These are phyloP conservation scores for Plutomurus gul DNA, from an alignment of 1,140 invertebrate species.

Conservation along the genomic window DNA sequence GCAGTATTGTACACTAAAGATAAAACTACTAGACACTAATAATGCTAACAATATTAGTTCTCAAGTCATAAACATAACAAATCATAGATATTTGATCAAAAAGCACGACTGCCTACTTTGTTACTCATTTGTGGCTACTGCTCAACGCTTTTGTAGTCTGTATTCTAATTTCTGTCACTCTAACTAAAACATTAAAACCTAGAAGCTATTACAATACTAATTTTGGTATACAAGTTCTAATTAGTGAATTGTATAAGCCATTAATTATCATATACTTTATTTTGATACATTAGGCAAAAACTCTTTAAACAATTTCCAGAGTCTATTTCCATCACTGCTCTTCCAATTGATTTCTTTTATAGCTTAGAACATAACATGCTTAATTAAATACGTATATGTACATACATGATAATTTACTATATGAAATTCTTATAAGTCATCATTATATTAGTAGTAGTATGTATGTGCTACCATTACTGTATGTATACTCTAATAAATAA, in stretches of 20 bases:
- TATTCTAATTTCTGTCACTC: neutral
- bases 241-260: too few species aligned
- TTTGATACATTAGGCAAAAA: too few species aligned
- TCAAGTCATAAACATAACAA: slow-evolving; percentile 25
- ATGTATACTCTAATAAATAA: too few species aligned
- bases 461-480: too few species aligned
- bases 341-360: too few species aligned
- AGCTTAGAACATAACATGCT: too few species aligned
- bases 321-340: too few species aligned
- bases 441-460: neutral
- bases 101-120: slow-evolving; percentile 21
- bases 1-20: slow-evolving; percentile 6
- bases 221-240: slow-evolving; percentile 20
- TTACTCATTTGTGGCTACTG: slow-evolving; percentile 2
- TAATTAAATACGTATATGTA: neutral
- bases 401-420: slow-evolving; percentile 24
- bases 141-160: neutral
- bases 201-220: slow-evolving; percentile 5
- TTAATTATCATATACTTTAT: too few species aligned
- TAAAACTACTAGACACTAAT: neutral
- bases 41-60: neutral
- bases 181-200: neutral
- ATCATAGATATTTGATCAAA: slow-evolving; percentile 25
- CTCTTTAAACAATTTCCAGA: too few species aligned
- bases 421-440: neutral